Base-by-base conservation (phyloP, 2,797 vertebrate species). In the Steatocranus sp. region DNA sequence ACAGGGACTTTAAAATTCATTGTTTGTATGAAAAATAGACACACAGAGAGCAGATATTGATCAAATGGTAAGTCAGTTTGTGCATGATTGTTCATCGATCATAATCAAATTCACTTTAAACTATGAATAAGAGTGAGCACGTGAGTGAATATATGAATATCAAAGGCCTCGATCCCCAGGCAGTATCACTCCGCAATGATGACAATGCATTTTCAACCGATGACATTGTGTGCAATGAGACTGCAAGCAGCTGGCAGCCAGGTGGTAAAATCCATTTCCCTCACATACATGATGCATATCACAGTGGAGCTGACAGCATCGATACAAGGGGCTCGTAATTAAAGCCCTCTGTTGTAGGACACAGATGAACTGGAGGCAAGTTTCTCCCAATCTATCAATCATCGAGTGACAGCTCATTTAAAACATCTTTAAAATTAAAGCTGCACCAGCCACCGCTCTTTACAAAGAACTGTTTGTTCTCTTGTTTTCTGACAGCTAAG, bases 401-500 rank as follows among this genome's bases (percentile, higher is more conserved):
- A 94, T 84, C 36, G 8, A 4, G 20, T 89, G 93, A 88, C 95
- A 95, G 93, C 90, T 94, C 91, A 87, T 95, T 93, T 95, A 92
- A 92, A 96, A 90, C 90, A 90, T 93, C 91, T 95, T 94, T 93
- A 93, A 94, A 95, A 95, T 95, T 92, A 95, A 93, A 95, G 88
- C 85, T 89, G 86, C 89, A 81, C 84, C 91, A 90, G 90, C 82
- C 87, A 54, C 76, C 27, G 79, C 75, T 86, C 93, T 91, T 88
- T 87, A 91, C 87, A 88, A 87, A 90, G 87, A 92, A 75, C 92
- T n/a, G n/a, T n/a, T n/a, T n/a, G n/a, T n/a, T n/a, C n/a, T n/a
- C n/a, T 94, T 94, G 94, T 94, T 93, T 93, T 93, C 82, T 93
- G 92, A 93, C 91, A 92, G 92, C 88, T 75, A 78, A 84, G 90